phyloP scores from a whole-genome alignment of 2,113 vertebrate genomes.

The Piaya cayana region DNA sequence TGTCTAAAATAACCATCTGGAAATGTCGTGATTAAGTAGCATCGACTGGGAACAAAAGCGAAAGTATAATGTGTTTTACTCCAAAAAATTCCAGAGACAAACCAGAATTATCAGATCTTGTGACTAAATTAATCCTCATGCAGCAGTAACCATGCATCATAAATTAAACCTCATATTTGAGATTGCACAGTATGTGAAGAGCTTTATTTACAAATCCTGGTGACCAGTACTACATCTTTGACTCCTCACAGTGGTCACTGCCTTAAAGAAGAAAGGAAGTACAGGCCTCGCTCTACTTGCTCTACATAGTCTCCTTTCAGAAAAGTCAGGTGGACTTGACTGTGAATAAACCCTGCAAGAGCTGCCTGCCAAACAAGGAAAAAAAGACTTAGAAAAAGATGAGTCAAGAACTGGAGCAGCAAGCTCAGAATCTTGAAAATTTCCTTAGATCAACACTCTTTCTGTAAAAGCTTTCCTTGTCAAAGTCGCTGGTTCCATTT shows the following conservation, averaged over 20 bases:
- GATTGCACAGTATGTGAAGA: neutral
- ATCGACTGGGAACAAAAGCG: neutral
- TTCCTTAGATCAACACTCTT: neutral
- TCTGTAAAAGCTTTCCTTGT: neutral
- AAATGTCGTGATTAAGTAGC: neutral
- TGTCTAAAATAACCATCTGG: neutral
- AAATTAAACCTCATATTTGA: neutral
- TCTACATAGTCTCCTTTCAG: neutral
- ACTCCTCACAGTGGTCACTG: neutral
- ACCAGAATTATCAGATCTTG: neutral
- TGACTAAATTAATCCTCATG: neutral
- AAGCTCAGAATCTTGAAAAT: neutral
- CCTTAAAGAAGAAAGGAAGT: neutral
- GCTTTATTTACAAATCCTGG: neutral
- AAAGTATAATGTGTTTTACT: neutral
- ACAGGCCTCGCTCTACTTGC: neutral
- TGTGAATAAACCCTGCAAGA: neutral
- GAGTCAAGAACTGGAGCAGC: neutral
- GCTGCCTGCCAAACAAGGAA: neutral
- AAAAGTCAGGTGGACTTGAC: neutral
- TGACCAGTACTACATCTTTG: neutral
- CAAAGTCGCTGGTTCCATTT: neutral
- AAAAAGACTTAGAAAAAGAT: neutral
- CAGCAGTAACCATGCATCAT: neutral
- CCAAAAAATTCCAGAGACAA: neutral